Evolutionary conservation across 2,888 invertebrate genomes (phyloP).

Genomic region (Frankliniella intonsa): DNA sequence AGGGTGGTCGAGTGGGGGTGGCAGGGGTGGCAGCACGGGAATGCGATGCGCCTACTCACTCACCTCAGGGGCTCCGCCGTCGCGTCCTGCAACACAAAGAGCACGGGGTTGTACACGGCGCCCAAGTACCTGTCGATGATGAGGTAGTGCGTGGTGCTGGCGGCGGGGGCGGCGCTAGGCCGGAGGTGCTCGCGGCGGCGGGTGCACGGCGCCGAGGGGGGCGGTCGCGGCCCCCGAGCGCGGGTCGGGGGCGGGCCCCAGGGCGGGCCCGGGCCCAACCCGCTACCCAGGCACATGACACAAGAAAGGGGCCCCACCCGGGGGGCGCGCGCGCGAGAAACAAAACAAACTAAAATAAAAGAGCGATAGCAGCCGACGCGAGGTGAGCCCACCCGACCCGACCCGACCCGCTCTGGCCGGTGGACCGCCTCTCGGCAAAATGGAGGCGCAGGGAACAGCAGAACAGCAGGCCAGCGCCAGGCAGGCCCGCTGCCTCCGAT

Average conservation of each 20-base stretch:
- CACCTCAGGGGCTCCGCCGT: not conserved
- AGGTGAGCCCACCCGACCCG: not conserved
- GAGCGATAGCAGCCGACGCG: not conserved
- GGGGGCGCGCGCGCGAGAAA: no score
- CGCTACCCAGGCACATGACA: not conserved
- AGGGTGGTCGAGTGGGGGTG: no score
- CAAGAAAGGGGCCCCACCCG: no score
- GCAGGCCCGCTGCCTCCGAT: no score
- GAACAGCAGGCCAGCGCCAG: no score
- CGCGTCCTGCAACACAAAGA: constrained; percentile 18
- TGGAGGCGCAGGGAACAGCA: not conserved
- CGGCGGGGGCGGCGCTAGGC: no score
- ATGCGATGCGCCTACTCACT: not conserved
- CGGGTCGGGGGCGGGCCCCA: not conserved
- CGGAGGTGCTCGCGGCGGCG: no score
- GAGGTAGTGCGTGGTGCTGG: no score
- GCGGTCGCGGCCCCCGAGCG: not conserved
- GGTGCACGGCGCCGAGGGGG: no score
- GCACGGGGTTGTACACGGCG: not conserved
- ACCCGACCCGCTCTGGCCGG: not conserved
- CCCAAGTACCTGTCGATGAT: no score
- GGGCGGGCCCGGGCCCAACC: not conserved
- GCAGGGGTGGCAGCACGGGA: no score
- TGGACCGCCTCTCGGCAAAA: not conserved
- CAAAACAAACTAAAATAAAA: no score